A percentile compares a stretch with the other conserved stretches of the same genome.
phyloP scores from a whole-genome alignment of 2,888 invertebrate genomes.

The Clistopyga incitator region DNA sequence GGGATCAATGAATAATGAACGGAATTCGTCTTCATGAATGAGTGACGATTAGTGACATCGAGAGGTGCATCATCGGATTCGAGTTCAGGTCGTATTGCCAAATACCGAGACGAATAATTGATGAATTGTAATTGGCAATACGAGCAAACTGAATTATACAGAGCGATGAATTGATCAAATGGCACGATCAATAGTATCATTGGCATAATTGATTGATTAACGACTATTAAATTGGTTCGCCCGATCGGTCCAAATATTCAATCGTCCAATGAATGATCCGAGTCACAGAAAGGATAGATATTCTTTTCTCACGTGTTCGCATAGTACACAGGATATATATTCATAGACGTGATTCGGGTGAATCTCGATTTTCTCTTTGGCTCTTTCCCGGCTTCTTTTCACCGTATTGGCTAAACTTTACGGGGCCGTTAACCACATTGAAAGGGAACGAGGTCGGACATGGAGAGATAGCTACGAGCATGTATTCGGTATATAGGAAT shows the following conservation, averaged over 20 bases:
- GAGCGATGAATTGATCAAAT: neutral
- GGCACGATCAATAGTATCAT: neutral
- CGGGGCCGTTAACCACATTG: conserved; percentile 30
- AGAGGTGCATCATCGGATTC: neutral
- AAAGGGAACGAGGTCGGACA: conserved; percentile 30
- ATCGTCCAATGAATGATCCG: too few relatives aligned
- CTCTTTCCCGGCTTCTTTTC: neutral
- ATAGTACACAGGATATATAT: neutral
- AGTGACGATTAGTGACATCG: neutral
- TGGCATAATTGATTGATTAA: neutral
- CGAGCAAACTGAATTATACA: neutral
- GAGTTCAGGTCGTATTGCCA: neutral
- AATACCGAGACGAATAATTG: neutral
- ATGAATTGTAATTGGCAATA: neutral
- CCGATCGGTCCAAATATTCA: neutral
- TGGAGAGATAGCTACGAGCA: neutral
- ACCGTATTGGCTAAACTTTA: conserved; percentile 25
- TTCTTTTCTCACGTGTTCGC: neutral
- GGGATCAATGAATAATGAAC: neutral
- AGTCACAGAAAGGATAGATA: neutral
- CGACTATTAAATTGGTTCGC: neutral
- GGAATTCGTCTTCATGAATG: neutral
- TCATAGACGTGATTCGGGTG: neutral
- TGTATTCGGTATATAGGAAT: neutral
- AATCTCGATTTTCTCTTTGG: conserved; percentile 26